Evolutionary conservation across 2,888 invertebrate genomes (phyloP), one percentile per base, ranked within the genome.

Genomic region (Lasiommata megera): DNA sequence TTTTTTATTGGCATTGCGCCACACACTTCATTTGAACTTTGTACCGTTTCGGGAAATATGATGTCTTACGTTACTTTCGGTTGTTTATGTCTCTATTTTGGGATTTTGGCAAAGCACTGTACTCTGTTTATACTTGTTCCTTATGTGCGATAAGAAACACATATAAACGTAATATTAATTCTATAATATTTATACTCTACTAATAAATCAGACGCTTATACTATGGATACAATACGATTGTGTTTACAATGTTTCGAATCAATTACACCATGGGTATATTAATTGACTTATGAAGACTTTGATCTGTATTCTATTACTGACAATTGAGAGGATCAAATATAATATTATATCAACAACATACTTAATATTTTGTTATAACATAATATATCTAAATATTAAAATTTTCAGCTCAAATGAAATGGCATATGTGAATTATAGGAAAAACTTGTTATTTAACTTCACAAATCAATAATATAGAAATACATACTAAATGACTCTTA

Each of bases 11-110:
- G 89, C 88, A 72, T 71, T 65, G 50, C 71, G 87, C 88, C 88
- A 86, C 82, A 80, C 70, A 79, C 67, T 72, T 69, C 66, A 73
- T 74, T 76, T 82, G 88, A 85, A 87, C 89, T 88, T 88, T 84
- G 88, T 77, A 85, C 87, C 73, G 82, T 80, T 83, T 77, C 82
- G 77, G 87, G 85, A 82, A 86, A 83, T 76, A 74, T 76, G 69
- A 64, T 71, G 71, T 79, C 71, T 79, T 75, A 77, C 68, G 75
- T 75, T 75, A 79, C 76, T 82, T 84, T 82, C 73, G 71, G 77
- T 71, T 82, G 80, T 84, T 82, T 81, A 73, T 74, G 61, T 62
- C 54, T 79, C 81, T 87, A 87, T 86, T 86, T 85, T 69, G 55
- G 73, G 74, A 57, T 73, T 76, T 86, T 88, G 88, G 87, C 87